These are phyloP conservation scores for Lycaon pictus DNA, from an alignment of 2,113 vertebrate genomes.

Conservation along the genomic window DNA sequence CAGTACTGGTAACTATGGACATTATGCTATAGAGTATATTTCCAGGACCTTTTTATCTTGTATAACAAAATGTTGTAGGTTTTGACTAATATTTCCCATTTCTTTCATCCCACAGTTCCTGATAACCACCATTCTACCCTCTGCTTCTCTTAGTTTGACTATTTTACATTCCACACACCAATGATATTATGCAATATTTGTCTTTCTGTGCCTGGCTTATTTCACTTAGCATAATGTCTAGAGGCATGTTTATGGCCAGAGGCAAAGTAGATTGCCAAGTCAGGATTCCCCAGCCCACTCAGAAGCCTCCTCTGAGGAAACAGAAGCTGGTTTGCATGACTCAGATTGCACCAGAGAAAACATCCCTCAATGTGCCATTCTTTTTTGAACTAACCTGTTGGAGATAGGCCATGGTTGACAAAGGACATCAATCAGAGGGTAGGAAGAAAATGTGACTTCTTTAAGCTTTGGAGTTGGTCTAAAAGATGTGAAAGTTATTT, in stretches of 20 bases:
- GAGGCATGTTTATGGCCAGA: not conserved
- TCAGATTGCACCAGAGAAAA: not conserved
- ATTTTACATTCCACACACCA: no score
- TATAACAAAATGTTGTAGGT: no score
- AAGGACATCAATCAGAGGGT: not conserved
- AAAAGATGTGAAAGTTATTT: not conserved
- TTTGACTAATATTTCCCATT: no score
- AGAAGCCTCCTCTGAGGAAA: not conserved
- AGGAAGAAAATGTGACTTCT: not conserved
- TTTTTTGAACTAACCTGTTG: not conserved
- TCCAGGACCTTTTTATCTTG: no score
- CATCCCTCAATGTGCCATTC: not conserved
- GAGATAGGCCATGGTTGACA: not conserved
- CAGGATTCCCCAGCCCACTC: not conserved
- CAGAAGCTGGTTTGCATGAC: not conserved
- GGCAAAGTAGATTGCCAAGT: not conserved
- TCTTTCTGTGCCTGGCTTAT: no score
- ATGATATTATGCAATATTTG: no score
- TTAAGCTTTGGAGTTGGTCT: not conserved
- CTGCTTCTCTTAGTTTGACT: no score
- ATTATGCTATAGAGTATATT: not conserved
- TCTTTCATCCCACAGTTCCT: no score
- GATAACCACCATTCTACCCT: no score
- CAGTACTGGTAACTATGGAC: not conserved
- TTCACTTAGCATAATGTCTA: not conserved